A percentile compares a stretch with the other conserved stretches of the same genome.
phyloP scores from a whole-genome alignment of 2,888 invertebrate genomes.

The Herminia tarsipennalis region DNA sequence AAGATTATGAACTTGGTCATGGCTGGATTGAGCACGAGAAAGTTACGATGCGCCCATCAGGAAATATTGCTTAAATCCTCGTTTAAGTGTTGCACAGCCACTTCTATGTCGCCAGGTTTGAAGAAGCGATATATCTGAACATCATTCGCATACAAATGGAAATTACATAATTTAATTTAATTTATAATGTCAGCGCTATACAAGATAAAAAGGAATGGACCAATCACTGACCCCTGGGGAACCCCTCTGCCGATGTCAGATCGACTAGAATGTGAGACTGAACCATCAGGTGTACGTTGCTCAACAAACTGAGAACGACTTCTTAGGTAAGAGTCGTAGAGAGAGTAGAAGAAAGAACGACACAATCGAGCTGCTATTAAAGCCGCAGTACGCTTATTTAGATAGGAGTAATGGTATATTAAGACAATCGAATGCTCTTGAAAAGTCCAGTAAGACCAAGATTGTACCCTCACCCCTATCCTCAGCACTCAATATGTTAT shows the following conservation, averaged over 20 bases:
- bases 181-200: background rate
- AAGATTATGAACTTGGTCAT: background rate
- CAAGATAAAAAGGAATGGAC: too few relatives aligned
- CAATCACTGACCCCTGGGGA: conserved; percentile 8
- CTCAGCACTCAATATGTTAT: background rate
- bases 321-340: background rate
- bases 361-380: background rate
- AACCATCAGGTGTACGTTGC: background rate
- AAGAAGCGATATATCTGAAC: background rate
- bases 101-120: background rate
- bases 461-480: background rate
- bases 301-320: background rate
- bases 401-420: background rate
- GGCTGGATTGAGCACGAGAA: background rate
- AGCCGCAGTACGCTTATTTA: background rate
- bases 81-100: background rate
- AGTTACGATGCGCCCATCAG: background rate
- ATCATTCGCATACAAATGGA: background rate
- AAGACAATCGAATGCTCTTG: background rate
- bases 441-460: background rate
- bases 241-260: background rate
- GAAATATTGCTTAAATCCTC: background rate
- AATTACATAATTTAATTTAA: background rate
- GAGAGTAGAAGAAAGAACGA: too few relatives aligned
- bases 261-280: background rate